Evolutionary conservation across 35 echinoderm and acorn worm species (phyloP).

Genomic region (Anneissia japonica): DNA sequence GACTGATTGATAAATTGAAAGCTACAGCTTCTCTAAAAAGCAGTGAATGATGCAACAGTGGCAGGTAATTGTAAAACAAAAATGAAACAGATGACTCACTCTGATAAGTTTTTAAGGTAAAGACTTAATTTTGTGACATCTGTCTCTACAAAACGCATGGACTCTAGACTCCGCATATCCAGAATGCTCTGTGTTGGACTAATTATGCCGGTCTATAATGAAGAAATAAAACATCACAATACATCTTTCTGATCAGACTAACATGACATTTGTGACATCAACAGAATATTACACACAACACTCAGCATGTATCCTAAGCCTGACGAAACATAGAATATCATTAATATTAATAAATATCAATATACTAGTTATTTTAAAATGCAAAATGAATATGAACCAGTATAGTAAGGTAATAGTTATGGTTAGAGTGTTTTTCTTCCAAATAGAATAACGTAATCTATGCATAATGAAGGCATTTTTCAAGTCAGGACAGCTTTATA

Average conservation of each 20-base stretch:
- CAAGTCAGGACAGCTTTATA: no score
- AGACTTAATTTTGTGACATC: slow-evolving; percentile 81
- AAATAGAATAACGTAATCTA: no score
- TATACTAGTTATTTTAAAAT: neutral
- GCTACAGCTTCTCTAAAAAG: no score
- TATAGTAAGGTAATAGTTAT: neutral
- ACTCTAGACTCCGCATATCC: slow-evolving; percentile 58
- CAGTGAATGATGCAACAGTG: neutral
- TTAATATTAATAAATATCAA: neutral
- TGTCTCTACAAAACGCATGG: slow-evolving; percentile 74
- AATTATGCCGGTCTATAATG: slow-evolving; percentile 72
- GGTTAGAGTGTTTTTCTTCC: no score
- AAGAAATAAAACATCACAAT: neutral
- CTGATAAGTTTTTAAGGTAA: slow-evolving; percentile 61
- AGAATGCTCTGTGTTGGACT: slow-evolving; percentile 67
- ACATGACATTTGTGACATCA: neutral
- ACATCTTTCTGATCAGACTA: neutral
- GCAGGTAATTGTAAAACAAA: neutral
- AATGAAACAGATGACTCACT: slow-evolving; percentile 47
- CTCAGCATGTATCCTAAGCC: neutral
- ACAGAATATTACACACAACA: neutral
- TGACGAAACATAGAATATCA: neutral
- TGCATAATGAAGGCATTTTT: no score
- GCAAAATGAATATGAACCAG: neutral
- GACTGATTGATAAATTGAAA: neutral